A percentile compares a stretch with the other conserved stretches of the same genome.
These are phyloP conservation scores for Rhincodon typus DNA, from an alignment of 2,797 vertebrate genomes.

Conservation along the genomic window DNA sequence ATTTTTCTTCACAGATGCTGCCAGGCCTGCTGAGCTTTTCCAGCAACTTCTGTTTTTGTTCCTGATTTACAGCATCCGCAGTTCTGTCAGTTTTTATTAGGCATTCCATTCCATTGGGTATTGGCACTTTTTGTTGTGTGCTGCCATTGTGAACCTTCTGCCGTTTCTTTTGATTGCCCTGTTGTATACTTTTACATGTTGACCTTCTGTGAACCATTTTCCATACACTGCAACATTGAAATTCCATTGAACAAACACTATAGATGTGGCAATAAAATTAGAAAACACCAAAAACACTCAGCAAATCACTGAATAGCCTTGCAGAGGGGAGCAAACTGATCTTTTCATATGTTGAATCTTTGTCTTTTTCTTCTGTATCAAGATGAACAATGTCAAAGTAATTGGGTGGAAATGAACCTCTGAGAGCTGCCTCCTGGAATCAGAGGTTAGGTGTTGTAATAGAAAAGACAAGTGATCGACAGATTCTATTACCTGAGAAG, in stretches of 20 bases:
- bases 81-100: too few relatives aligned
- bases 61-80: too few relatives aligned
- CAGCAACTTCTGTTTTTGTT: too few relatives aligned
- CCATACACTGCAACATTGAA: background rate
- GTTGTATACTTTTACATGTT: background rate
- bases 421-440: background rate
- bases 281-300: background rate
- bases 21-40: too few relatives aligned
- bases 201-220: background rate
- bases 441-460: background rate
- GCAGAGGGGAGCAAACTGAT: background rate
- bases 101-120: background rate
- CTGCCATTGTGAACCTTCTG: background rate
- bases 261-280: background rate
- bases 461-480: background rate
- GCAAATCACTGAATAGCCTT: background rate
- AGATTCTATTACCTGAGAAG: background rate
- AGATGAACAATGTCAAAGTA: background rate
- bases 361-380: background rate
- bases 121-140: background rate
- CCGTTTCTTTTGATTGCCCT: background rate
- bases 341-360: background rate
- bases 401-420: background rate
- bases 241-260: background rate
- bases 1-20: too few relatives aligned